phyloP scores from a whole-genome alignment of 2,888 invertebrate genomes.

The Euclidia mi region DNA sequence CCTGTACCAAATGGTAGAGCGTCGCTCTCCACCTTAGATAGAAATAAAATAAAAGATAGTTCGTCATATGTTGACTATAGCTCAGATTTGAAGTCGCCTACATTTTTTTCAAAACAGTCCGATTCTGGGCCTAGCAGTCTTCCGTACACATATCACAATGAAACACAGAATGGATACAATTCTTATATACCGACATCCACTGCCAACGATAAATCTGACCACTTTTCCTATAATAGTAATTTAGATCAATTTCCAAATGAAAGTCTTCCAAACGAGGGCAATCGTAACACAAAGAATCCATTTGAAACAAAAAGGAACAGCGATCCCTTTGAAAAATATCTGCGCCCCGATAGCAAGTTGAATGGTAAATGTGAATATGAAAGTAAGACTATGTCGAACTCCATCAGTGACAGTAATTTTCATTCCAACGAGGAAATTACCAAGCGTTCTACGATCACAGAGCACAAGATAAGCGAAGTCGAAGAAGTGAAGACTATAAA shows the following conservation, averaged over 20 bases:
- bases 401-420: conserved; percentile 80
- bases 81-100: conserved; percentile 73
- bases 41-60: conserved; percentile 73
- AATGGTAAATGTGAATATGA: conserved; percentile 69
- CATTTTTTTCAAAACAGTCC: conserved; percentile 65
- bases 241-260: conserved; percentile 61
- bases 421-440: conserved; percentile 76
- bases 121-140: conserved; percentile 72
- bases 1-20: conserved; percentile 81
- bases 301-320: conserved; percentile 77
- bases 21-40: conserved; percentile 77
- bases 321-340: conserved; percentile 81
- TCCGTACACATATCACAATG: conserved; percentile 64
- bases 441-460: conserved; percentile 79
- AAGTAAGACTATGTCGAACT: conserved; percentile 69
- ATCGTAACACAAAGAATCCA: conserved; percentile 70
- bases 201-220: conserved; percentile 63
- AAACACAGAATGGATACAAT: conserved; percentile 64
- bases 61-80: conserved; percentile 63
- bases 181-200: conserved; percentile 48
- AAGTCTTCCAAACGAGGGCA: conserved; percentile 64
- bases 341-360: conserved; percentile 66
- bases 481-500: conserved; percentile 88
- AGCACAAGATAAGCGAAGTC: conserved; percentile 81
- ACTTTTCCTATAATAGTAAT: conserved; percentile 59